These are phyloP conservation scores for Tenthredo livida DNA, from an alignment of 2,888 invertebrate species.

Conservation along the genomic window DNA sequence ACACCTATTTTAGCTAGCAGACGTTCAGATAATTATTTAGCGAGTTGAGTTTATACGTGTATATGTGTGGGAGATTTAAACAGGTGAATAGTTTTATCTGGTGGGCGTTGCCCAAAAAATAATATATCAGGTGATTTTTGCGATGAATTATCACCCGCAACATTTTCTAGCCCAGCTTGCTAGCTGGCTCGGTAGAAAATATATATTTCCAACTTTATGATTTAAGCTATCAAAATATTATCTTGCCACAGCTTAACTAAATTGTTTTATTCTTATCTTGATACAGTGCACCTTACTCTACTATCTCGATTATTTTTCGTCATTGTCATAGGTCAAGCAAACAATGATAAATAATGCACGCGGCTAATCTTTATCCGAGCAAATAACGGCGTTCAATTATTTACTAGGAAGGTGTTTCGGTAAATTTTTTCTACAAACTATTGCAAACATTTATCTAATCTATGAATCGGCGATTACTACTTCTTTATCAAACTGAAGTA, in stretches of 20 bases:
- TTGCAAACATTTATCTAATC: neutral
- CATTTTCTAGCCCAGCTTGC: neutral
- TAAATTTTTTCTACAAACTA: neutral
- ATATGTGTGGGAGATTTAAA: neutral
- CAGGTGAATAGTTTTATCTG: constrained; percentile 52
- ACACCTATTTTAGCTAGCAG: constrained; percentile 36
- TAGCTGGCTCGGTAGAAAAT: neutral
- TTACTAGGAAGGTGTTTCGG: constrained; percentile 5
- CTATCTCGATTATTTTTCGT: constrained; percentile 68
- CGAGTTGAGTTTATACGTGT: neutral
- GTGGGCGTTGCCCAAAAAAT: constrained; percentile 45
- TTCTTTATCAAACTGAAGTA: neutral
- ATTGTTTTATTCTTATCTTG: constrained; percentile 66
- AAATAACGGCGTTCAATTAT: constrained; percentile 25
- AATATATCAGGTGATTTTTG: constrained; percentile 29
- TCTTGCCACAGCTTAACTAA: constrained; percentile 38
- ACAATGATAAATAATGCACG: constrained; percentile 67
- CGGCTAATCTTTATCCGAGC: constrained; percentile 37
- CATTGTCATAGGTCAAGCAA: constrained; percentile 76
- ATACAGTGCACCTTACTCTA: constrained; percentile 60
- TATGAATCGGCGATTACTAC: neutral
- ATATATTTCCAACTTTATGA: constrained; percentile 30
- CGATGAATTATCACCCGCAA: neutral
- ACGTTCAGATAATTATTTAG: constrained; percentile 43
- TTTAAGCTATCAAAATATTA: constrained; percentile 48